Conservation (phyloP, 2,113 vertebrate species). For the Glareola pratincola region DNA sequence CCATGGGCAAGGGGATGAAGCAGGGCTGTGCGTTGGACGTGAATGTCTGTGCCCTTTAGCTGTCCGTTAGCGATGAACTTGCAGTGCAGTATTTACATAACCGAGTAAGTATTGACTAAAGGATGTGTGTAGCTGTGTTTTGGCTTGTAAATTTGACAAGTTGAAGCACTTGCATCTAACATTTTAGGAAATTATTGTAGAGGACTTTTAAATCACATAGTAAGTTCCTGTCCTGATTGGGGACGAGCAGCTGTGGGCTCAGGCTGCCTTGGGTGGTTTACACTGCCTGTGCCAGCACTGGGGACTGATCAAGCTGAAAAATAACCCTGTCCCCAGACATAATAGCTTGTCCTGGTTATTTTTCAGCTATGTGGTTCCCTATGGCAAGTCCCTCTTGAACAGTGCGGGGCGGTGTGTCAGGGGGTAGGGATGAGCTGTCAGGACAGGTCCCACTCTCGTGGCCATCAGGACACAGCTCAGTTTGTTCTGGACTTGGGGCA, state of each 20-base stretch:
- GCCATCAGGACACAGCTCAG: neutral
- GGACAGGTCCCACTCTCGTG: fast-evolving
- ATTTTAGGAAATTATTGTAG: neutral
- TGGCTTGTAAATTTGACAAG: neutral
- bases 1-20: fast-evolving
- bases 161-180: neutral
- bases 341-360: fast-evolving
- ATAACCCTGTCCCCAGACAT: neutral
- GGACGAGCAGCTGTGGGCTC: neutral
- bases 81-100: neutral
- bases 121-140: neutral
- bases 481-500: neutral
- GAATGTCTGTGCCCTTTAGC: too few species aligned
- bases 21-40: fast-evolving
- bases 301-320: neutral
- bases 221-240: neutral
- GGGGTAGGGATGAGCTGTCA: neutral
- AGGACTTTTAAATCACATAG: neutral
- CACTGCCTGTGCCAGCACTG: fast-evolving
- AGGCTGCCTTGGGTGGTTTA: neutral
- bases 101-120: neutral
- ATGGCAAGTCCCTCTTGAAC: neutral
- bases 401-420: fast-evolving
- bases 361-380: neutral
- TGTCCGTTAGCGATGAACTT: fast-evolving